Conservation (phyloP, 2,888 invertebrate species). For the Asteroscopus sphinx region DNA sequence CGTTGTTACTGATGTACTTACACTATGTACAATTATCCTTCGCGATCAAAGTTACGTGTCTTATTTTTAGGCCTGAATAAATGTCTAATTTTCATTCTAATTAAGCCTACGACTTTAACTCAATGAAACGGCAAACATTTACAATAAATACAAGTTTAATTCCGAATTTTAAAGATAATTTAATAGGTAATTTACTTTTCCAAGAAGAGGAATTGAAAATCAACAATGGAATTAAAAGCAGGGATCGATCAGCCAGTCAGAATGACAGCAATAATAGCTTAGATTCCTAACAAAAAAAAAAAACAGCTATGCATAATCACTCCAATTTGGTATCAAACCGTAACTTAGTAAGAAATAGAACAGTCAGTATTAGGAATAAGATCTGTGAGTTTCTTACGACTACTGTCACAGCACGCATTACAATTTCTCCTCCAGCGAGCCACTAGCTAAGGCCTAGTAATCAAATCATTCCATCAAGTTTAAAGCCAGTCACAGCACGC, state of each 20-base stretch:
- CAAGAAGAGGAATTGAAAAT: slow-evolving; percentile 19
- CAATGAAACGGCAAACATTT: slow-evolving; percentile 20
- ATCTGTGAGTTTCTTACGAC: slow-evolving; percentile 11
- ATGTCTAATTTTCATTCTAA: slow-evolving; percentile 3
- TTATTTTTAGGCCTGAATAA: slow-evolving; percentile 33
- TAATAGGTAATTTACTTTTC: slow-evolving; percentile 1
- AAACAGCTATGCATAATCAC: too few relatives aligned
- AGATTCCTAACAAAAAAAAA: too few relatives aligned
- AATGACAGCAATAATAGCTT: too few relatives aligned
- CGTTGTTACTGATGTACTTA: slow-evolving; percentile 34
- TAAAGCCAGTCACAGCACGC: too few relatives aligned
- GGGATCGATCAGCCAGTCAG: slow-evolving; percentile 1
- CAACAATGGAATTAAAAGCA: slow-evolving; percentile 14
- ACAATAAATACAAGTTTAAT: slow-evolving; percentile 25
- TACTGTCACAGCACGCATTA: slow-evolving; percentile 25
- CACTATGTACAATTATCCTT: slow-evolving; percentile 38
- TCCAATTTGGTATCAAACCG: slow-evolving; percentile 3
- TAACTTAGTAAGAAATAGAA: slow-evolving; percentile 13
- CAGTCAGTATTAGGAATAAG: slow-evolving; percentile 15
- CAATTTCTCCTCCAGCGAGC: slow-evolving; percentile 4
- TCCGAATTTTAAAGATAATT: slow-evolving; percentile 6
- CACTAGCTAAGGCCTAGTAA: too few relatives aligned
- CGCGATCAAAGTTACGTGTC: slow-evolving; percentile 2
- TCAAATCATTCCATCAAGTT: too few relatives aligned
- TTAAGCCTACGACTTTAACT: slow-evolving; percentile 7